Percentiles rank a stretch among this genome's conserved stretches.
Conservation (phyloP, 2,113 vertebrate genomes). For the Datnioides undecimradiatus region DNA sequence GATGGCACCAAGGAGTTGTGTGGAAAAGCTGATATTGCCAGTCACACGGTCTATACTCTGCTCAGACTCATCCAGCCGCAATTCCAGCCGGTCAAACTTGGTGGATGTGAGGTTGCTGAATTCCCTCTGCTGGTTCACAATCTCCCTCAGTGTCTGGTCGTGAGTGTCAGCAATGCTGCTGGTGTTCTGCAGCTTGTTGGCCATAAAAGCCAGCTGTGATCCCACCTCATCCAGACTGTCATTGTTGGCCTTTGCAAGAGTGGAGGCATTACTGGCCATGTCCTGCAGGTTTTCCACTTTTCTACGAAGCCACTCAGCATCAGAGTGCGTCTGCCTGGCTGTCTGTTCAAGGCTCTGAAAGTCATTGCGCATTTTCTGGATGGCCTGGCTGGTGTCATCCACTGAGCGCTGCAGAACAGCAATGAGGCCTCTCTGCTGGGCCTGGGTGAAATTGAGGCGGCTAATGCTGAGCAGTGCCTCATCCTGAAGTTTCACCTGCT, state of each 20-base stretch:
- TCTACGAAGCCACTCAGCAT: conserved; percentile 91
- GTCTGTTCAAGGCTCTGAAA: conserved; percentile 92
- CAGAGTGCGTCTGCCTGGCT: conserved; percentile 88
- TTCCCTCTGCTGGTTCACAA: conserved; percentile 91
- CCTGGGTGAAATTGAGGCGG: conserved; percentile 93
- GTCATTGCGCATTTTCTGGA: conserved; percentile 91
- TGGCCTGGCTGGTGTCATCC: conserved; percentile 90
- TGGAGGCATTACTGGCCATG: conserved; percentile 89
- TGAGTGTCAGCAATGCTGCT: conserved; percentile 89
- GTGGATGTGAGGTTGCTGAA: conserved; percentile 88
- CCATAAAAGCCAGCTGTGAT: conserved; percentile 87
- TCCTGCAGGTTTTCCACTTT: conserved; percentile 91
- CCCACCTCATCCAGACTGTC: conserved; percentile 93
- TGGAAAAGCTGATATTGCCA: conserved; percentile 94
- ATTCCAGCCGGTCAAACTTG: conserved; percentile 89
- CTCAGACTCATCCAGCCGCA: conserved; percentile 89
- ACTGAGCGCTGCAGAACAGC: conserved; percentile 89
- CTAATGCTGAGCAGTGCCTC: conserved; percentile 88
- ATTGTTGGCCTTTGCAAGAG: conserved; percentile 90
- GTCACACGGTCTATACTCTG: conserved; percentile 90
- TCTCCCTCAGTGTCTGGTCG: conserved; percentile 90
- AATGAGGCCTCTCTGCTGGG: conserved; percentile 90
- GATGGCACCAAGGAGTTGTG: conserved; percentile 91
- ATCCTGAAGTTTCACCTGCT: conserved; percentile 89
- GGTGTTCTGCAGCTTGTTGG: conserved; percentile 91